phyloP scores from a whole-genome alignment of 30 jellyfish, hydroid and myxozoan genomes.

The Aurelia coerulea region DNA sequence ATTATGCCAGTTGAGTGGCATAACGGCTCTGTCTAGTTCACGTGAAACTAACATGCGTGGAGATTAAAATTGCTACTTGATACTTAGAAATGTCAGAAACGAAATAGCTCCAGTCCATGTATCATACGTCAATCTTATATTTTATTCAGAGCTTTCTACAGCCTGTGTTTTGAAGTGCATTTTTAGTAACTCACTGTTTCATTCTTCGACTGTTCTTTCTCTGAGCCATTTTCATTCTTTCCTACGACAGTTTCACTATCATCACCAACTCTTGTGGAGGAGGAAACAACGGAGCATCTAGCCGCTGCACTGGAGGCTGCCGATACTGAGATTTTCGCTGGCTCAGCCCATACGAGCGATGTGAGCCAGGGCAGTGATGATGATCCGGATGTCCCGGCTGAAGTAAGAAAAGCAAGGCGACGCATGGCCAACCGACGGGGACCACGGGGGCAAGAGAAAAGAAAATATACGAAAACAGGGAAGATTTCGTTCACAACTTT shows the following conservation, averaged over 20 bases:
- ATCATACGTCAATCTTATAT: no score
- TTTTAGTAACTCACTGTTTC: no score
- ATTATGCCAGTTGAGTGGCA: no score
- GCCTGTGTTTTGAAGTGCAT: not conserved
- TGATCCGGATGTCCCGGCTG: constrained; percentile 6
- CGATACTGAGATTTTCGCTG: not conserved
- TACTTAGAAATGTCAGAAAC: no score
- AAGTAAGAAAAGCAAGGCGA: not conserved
- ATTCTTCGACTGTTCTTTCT: not conserved
- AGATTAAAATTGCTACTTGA: no score
- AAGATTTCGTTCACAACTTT: constrained; percentile 71
- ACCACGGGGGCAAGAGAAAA: not conserved
- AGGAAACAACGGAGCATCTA: constrained; percentile 7
- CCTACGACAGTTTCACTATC: constrained; percentile 34
- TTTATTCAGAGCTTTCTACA: no score
- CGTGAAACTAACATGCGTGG: no score
- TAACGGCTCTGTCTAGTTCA: no score
- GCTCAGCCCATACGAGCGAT: not conserved
- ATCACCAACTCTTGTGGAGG: not conserved
- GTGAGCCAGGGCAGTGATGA: not conserved
- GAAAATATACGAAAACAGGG: constrained; percentile 68
- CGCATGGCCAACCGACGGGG: constrained; percentile 56
- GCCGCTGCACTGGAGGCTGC: constrained; percentile 65
- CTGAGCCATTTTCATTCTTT: not conserved
- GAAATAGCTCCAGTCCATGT: no score